Evolutionary conservation across 2,888 invertebrate species (phyloP).

Genomic region (Kuschelorhynchus macadamiae): DNA sequence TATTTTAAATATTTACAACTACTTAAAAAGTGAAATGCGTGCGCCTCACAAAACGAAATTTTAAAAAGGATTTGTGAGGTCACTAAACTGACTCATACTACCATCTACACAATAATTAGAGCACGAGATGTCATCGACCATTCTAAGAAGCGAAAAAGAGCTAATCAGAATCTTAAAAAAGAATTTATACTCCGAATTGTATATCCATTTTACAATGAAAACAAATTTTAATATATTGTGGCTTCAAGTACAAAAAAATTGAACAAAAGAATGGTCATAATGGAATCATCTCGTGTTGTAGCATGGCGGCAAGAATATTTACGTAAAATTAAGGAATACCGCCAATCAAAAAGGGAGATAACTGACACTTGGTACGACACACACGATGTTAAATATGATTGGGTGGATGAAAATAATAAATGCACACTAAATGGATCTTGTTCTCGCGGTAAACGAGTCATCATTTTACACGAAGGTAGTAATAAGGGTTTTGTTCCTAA

Average conservation of each 20-base stretch:
- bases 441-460: conserved; percentile 48
- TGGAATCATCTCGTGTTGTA: not conserved
- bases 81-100: not conserved
- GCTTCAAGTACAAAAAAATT: conserved; percentile 3
- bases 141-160: not conserved
- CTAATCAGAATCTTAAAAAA: not conserved
- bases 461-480: conserved; percentile 50
- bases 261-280: conserved; percentile 4
- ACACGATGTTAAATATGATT: conserved; percentile 26
- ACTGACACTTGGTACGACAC: not conserved
- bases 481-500: conserved; percentile 49
- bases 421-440: conserved; percentile 44
- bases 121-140: not conserved
- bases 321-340: conserved; percentile 1
- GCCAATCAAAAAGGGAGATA: not conserved
- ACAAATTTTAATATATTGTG: conserved; percentile 1
- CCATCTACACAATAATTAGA: not conserved
- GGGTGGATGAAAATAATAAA: conserved; percentile 44
- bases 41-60: conserved; percentile 2
- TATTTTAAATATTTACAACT: not conserved
- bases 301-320: not conserved
- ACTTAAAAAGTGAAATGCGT: not conserved
- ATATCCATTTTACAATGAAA: not conserved
- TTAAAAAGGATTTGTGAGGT: conserved; percentile 9
- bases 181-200: not conserved